Base-by-base conservation (phyloP, 2,113 vertebrate genomes). In the Gymnocephalus cernua region DNA sequence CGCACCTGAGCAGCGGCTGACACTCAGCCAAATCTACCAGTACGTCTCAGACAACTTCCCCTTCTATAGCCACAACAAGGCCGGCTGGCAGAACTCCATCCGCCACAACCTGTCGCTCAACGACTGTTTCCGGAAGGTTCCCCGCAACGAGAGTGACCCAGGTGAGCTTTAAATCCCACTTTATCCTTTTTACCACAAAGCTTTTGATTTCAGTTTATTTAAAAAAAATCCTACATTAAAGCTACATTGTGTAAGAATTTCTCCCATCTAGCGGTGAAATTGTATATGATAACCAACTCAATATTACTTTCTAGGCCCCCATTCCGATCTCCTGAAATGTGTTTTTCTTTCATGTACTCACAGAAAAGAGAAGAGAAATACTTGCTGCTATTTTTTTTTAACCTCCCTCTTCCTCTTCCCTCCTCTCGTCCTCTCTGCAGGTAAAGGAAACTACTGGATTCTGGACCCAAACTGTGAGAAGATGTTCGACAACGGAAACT, bases 391-490 rank as follows among this genome's bases (percentile, higher is more conserved):
- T 4, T 6, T 23, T 54, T 54, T 8, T 35, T n/a, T 1, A 51
- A 18, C 45, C 53, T 44, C 23, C 19, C 5, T 19, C 3, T 9
- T 27, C 53, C n/a, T 77, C 4, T 61, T 56, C 15, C 51, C 62
- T 75, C 8, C 62, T 84, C 27, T 85, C 68, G 4, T 85, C 58
- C 35, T 70, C 58, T 58, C 74, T 75, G 32, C 93, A 99, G 98
- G 98, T 74, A 99, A 99, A 89, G 98, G 98, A n/a, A 99, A 97
- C 92, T 99, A 98, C 90, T 99, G 98, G 98, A 99, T 96, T 54
- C 90, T 99, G 82, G 98, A 99, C 71, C 98, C 98, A 0, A 98
- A 97, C 94, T 99, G 98, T 73, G 97, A 99, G 83, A 99, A 99
- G 89, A 98, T 97, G 96, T 99, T 99, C 3, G 98, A 99, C 91